Conservation (phyloP, 1,140 invertebrate species). For the Ceratitis capitata region DNA sequence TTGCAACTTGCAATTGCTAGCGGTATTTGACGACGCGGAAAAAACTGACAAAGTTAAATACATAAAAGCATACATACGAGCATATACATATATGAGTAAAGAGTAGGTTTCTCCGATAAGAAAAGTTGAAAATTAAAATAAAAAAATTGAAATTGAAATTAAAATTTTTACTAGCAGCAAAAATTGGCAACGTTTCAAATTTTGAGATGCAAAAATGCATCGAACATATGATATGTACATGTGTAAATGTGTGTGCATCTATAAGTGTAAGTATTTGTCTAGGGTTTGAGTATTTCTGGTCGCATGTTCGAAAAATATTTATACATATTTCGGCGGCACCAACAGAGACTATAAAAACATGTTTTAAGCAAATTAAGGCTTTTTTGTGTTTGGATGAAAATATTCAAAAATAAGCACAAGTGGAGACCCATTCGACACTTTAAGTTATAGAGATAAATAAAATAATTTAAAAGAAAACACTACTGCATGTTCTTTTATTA, state of each 20-base stretch:
- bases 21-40: background rate
- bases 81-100: too few species aligned
- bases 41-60: background rate
- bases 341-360: background rate
- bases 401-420: too few species aligned
- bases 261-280: background rate
- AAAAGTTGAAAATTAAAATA: background rate
- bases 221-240: background rate
- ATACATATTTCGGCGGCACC: background rate
- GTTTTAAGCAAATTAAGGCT: background rate
- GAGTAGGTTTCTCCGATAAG: conserved; percentile 6
- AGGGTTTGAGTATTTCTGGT: background rate
- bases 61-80: too few species aligned
- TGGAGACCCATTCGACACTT: too few species aligned
- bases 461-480: too few species aligned
- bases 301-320: background rate
- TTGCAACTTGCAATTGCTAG: background rate
- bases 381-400: background rate
- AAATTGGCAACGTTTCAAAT: conserved; percentile 32
- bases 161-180: background rate
- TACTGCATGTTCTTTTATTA: too few species aligned
- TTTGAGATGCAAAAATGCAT: background rate
- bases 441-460: too few species aligned
- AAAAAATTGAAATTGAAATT: background rate
- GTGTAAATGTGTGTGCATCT: background rate